phyloP scores from a whole-genome alignment of 2,797 vertebrate species.

The Salmo trutta region DNA sequence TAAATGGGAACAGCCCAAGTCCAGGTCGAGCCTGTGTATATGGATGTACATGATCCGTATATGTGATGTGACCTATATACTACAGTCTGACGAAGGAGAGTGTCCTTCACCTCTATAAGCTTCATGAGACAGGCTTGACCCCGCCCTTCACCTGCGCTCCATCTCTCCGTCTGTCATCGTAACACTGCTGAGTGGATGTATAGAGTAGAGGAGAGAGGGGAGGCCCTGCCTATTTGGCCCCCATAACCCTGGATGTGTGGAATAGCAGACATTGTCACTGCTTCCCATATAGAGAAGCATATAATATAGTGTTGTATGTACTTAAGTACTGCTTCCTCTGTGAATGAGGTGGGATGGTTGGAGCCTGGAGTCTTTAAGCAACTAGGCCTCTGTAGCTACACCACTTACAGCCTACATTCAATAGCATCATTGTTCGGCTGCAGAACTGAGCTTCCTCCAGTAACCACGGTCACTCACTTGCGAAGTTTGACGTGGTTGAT shows the following conservation, averaged over 20 bases:
- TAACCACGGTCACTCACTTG: too few relatives aligned
- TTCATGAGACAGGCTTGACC: constrained; percentile 11
- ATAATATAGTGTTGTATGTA: background rate
- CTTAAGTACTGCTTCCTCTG: background rate
- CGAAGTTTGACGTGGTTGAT: too few relatives aligned
- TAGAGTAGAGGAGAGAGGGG: background rate
- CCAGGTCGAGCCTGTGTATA: background rate
- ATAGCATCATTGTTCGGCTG: too few relatives aligned
- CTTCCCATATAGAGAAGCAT: background rate
- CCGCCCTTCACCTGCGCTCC: constrained; percentile 5
- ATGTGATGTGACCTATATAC: constrained; percentile 7
- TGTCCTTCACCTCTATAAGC: background rate
- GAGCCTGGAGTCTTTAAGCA: too few relatives aligned
- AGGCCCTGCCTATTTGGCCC: background rate
- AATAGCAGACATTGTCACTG: background rate
- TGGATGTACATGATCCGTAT: background rate
- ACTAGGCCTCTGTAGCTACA: too few relatives aligned
- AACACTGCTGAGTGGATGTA: background rate
- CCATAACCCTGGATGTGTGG: background rate
- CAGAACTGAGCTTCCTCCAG: too few relatives aligned
- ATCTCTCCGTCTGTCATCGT: background rate
- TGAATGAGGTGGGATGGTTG: background rate
- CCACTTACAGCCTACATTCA: too few relatives aligned
- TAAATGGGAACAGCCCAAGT: background rate
- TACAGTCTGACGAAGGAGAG: background rate